Percentiles rank a stretch among this genome's conserved stretches.
Evolutionary conservation across 1,140 invertebrate species (phyloP).

Genomic region (Piezodorus guildinii): DNA sequence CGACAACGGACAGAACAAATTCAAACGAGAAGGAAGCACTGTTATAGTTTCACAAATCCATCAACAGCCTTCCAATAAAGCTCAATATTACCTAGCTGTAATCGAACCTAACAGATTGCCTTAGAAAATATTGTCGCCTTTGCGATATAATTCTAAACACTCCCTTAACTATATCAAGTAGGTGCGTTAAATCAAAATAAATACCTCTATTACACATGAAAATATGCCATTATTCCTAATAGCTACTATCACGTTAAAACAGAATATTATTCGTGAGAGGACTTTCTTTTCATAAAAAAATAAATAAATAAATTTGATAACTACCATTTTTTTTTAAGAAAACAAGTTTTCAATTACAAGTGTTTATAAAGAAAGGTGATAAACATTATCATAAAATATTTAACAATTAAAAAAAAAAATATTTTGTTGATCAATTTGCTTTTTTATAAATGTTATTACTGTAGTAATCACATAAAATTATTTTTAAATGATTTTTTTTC

Average conservation of each 20-base stretch:
- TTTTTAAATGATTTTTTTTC: no score
- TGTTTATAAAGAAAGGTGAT: no score
- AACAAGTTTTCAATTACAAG: no score
- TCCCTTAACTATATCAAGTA: not conserved
- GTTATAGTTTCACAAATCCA: constrained; percentile 15
- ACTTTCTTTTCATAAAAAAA: not conserved
- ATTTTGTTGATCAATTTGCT: no score
- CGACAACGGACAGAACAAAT: not conserved
- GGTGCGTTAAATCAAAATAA: not conserved
- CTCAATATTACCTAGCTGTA: constrained; percentile 22
- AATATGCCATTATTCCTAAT: not conserved
- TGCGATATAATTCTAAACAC: not conserved
- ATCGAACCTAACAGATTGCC: constrained; percentile 6
- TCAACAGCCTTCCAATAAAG: constrained; percentile 21
- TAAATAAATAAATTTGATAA: no score
- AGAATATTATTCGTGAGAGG: not conserved
- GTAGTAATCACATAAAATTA: no score
- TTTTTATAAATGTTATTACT: no score
- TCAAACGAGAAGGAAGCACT: constrained; percentile 20
- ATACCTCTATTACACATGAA: not conserved
- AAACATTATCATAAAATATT: no score
- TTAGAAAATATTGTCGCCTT: not conserved
- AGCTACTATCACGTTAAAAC: not conserved
- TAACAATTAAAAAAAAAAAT: no score
- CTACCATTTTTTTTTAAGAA: no score